Percentiles rank a stretch among this genome's conserved stretches.
Conservation (phyloP, 2,888 invertebrate species). For the Plutella xylostella region DNA sequence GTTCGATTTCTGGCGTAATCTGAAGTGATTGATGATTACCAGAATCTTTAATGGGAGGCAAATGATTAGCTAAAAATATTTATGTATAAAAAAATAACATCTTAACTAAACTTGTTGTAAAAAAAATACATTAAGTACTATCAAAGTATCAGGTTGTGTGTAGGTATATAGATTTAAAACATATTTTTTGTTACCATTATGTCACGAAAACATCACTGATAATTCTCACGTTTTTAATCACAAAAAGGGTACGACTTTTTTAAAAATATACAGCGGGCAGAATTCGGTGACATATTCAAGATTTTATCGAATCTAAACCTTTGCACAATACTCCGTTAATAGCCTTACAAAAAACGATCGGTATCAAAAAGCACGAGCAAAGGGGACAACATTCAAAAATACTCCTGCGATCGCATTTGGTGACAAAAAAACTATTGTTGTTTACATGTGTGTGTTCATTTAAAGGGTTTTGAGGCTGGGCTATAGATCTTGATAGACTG, state of each 20-base stretch:
- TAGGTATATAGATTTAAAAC: no score
- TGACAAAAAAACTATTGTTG: slow-evolving; percentile 48
- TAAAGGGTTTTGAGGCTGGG: slow-evolving; percentile 50
- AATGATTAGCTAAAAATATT: slow-evolving; percentile 35
- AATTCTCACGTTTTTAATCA: slow-evolving; percentile 42
- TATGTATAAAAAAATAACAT: no score
- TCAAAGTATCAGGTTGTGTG: no score
- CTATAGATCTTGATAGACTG: slow-evolving; percentile 45
- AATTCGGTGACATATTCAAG: slow-evolving; percentile 62
- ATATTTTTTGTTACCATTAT: no score
- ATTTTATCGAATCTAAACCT: slow-evolving; percentile 63
- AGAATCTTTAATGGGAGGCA: slow-evolving; percentile 35
- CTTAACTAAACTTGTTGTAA: no score
- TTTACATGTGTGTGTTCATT: slow-evolving; percentile 38
- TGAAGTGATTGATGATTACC: slow-evolving; percentile 44
- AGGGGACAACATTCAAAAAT: slow-evolving; percentile 59
- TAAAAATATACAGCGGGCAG: slow-evolving; percentile 45
- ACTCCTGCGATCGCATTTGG: slow-evolving; percentile 25
- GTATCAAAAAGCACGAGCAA: slow-evolving; percentile 58
- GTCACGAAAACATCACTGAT: no score
- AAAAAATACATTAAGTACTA: no score
- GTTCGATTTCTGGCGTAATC: slow-evolving; percentile 47
- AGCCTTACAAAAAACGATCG: slow-evolving; percentile 61
- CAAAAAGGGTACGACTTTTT: slow-evolving; percentile 54
- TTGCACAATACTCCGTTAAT: slow-evolving; percentile 61